phyloP scores from a whole-genome alignment of 2,888 invertebrate species.

The Acanthosepion pharaonis region DNA sequence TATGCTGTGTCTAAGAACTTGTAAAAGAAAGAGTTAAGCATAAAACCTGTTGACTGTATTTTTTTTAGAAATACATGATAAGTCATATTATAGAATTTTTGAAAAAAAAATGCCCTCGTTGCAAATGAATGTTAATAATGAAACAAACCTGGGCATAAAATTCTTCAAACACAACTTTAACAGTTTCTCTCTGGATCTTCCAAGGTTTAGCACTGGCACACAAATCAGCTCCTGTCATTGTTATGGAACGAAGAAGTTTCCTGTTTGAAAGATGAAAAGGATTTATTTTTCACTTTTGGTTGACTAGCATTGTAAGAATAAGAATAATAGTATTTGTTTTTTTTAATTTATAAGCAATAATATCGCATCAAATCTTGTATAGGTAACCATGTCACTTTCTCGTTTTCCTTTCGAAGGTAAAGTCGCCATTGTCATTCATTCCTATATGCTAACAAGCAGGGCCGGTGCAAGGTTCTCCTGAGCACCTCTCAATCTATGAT shows the following conservation, averaged over 20 bases:
- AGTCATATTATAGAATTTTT: background rate
- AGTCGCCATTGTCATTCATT: too few species aligned
- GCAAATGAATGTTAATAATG: background rate
- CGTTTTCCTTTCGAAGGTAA: too few species aligned
- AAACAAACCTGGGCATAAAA: constrained; percentile 72
- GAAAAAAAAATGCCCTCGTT: background rate
- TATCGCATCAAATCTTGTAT: too few species aligned
- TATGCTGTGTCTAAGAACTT: background rate
- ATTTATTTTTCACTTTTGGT: background rate
- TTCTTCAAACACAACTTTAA: constrained; percentile 81
- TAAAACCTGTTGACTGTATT: too few species aligned
- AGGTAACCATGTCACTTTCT: too few species aligned
- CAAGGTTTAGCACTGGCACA: constrained; percentile 89
- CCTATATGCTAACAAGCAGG: too few species aligned
- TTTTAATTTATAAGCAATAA: too few species aligned
- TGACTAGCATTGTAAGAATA: background rate
- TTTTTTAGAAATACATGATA: background rate
- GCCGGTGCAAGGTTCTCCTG: too few species aligned
- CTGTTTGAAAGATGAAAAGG: constrained; percentile 55
- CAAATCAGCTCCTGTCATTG: constrained; percentile 90
- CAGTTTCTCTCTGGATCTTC: constrained; percentile 87
- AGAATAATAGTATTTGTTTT: too few species aligned
- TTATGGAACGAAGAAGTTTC: constrained; percentile 82
- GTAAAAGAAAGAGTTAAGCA: background rate
- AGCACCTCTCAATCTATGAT: too few species aligned